Percentiles rank a stretch among this genome's conserved stretches.
phyloP scores from a whole-genome alignment of 1,140 invertebrate species.

The Lordiphosa stackelbergi region DNA sequence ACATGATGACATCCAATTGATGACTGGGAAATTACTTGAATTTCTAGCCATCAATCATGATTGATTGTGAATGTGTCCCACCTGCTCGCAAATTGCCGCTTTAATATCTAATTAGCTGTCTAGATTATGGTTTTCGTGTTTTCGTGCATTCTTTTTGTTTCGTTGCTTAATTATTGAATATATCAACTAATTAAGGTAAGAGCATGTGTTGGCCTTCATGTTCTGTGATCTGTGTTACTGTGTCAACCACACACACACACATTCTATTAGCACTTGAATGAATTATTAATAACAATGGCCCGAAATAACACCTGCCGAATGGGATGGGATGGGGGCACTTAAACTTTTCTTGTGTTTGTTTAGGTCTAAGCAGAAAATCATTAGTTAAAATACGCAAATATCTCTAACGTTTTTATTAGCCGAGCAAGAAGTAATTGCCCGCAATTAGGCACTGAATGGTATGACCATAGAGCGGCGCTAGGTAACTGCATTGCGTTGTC shows the following conservation, averaged over 20 bases:
- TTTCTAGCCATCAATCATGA: slow-evolving; percentile 43
- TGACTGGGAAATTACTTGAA: slow-evolving; percentile 13
- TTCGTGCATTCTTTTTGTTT: slow-evolving; percentile 15
- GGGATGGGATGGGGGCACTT: slow-evolving; percentile 23
- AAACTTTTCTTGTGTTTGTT: slow-evolving; percentile 49
- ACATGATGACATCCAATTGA: slow-evolving; percentile 20
- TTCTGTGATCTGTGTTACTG: slow-evolving; percentile 31
- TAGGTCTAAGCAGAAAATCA: slow-evolving; percentile 68
- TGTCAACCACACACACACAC: slow-evolving; percentile 24
- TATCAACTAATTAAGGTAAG: slow-evolving; percentile 63
- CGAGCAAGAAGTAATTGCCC: slow-evolving; percentile 66
- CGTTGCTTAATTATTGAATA: slow-evolving; percentile 58
- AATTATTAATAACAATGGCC: slow-evolving; percentile 62
- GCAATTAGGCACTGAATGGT: slow-evolving; percentile 67
- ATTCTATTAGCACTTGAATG: slow-evolving; percentile 60
- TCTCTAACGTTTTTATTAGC: slow-evolving; percentile 73
- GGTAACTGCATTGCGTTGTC: slow-evolving; percentile 37
- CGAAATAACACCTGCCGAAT: slow-evolving; percentile 14
- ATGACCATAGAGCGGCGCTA: slow-evolving; percentile 38
- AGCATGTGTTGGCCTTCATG: slow-evolving; percentile 26
- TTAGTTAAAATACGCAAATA: slow-evolving; percentile 74
- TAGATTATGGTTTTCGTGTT: slow-evolving; percentile 7
- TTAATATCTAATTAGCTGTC: slow-evolving; percentile 16
- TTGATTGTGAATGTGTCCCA: slow-evolving; percentile 24
- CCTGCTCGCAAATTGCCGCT: slow-evolving; percentile 2